A percentile compares a stretch with the other conserved stretches of the same genome.
phyloP scores from a whole-genome alignment of 2,797 vertebrate genomes.

The Tangara arthus region DNA sequence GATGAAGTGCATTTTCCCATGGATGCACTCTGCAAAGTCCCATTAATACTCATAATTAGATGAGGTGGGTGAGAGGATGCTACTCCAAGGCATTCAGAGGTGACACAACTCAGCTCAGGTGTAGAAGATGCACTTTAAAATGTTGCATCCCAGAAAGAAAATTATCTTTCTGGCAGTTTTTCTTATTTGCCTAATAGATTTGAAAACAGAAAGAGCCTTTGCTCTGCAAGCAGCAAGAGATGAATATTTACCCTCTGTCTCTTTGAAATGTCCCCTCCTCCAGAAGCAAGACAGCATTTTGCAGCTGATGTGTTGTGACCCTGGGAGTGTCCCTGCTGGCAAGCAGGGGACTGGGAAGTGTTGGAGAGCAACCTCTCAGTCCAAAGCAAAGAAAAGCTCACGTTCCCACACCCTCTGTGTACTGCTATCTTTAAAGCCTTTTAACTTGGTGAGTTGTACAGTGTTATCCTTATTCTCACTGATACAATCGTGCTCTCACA shows the following conservation, averaged over 20 bases:
- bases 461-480: not conserved
- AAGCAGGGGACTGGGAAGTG: not conserved
- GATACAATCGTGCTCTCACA: not conserved
- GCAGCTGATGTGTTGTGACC: not conserved
- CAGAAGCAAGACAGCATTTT: not conserved
- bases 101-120: not conserved
- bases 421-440: not conserved
- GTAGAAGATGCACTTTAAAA: not conserved
- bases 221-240: not conserved
- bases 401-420: fast-evolving
- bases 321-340: not conserved
- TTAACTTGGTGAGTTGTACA: not conserved
- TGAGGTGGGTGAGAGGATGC: not conserved
- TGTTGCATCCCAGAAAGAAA: not conserved
- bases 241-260: not conserved
- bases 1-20: not conserved
- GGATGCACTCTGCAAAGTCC: constrained; percentile 15
- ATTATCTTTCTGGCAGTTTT: not conserved
- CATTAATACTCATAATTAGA: constrained; percentile 29
- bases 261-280: not conserved
- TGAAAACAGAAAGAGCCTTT: not conserved
- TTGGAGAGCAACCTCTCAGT: not conserved
- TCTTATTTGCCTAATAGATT: not conserved
- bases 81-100: constrained; percentile 5
- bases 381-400: not conserved